Conservation (phyloP, 2,888 invertebrate species). For the Synanthedon formicaeformis region DNA sequence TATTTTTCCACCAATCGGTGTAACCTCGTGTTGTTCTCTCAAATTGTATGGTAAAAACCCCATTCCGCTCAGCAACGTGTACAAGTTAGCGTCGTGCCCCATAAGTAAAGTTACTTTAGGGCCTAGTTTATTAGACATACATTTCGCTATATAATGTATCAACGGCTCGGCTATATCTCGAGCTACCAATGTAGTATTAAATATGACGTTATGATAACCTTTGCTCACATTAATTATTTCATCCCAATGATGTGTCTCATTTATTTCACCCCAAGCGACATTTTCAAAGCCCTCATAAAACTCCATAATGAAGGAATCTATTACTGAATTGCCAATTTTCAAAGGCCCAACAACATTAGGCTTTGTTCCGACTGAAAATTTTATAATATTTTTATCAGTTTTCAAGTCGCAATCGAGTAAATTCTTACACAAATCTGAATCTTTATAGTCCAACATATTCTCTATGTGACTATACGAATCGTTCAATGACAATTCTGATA, state of each 20-base stretch:
- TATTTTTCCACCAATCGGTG: conserved; percentile 48
- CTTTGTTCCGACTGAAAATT: conserved; percentile 25
- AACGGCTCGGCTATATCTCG: conserved; percentile 42
- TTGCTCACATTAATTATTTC: conserved; percentile 28
- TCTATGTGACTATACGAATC: conserved; percentile 29
- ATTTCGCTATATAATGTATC: conserved; percentile 28
- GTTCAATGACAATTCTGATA: conserved; percentile 31
- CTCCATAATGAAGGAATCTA: conserved; percentile 55
- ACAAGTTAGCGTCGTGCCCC: conserved; percentile 57
- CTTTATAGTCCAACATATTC: conserved; percentile 37
- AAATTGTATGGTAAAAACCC: conserved; percentile 31
- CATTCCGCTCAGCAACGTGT: conserved; percentile 37
- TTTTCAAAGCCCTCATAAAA: conserved; percentile 47
- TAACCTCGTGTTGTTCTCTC: conserved; percentile 31
- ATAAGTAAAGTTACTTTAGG: conserved; percentile 39
- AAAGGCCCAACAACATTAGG: conserved; percentile 44
- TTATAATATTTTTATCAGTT: conserved; percentile 27
- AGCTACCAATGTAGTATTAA: conserved; percentile 40
- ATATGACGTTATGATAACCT: conserved; percentile 46
- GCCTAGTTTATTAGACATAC: conserved; percentile 21
- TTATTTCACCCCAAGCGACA: conserved; percentile 50
- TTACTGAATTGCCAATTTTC: conserved; percentile 44
- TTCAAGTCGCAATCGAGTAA: conserved; percentile 36
- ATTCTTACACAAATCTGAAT: conserved; percentile 35
- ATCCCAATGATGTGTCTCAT: conserved; percentile 25